phyloP scores from a whole-genome alignment of 2,113 vertebrate species.

The Vombatus ursinus region DNA sequence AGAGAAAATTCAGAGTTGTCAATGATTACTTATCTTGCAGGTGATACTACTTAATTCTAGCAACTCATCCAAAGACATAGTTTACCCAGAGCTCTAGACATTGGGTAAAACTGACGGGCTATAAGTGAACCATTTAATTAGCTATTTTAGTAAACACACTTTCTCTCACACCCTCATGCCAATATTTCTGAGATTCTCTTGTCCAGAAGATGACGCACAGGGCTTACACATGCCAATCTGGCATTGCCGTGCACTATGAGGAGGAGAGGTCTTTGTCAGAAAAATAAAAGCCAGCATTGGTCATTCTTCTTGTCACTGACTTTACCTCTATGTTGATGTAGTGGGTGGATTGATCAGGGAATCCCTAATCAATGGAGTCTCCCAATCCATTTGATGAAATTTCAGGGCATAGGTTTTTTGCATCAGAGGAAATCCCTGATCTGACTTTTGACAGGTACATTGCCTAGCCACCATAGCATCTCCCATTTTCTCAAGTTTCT shows the following conservation, averaged over 20 bases:
- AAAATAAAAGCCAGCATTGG: neutral
- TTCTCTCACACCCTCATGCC: slow-evolving; percentile 11
- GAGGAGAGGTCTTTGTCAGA: neutral
- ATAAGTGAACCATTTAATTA: slow-evolving; percentile 30
- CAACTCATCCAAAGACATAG: slow-evolving; percentile 4
- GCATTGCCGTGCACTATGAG: neutral
- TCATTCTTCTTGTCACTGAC: neutral
- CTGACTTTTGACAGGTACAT: neutral
- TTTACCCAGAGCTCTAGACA: slow-evolving; percentile 38
- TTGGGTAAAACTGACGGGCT: slow-evolving; percentile 49
- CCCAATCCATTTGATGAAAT: neutral
- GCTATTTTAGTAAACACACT: slow-evolving; percentile 45
- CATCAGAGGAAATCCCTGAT: neutral
- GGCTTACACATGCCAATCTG: slow-evolving; percentile 24
- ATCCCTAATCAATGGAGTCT: neutral
- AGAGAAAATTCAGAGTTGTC: slow-evolving; percentile 49
- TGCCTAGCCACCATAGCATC: neutral
- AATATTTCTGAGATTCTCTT: slow-evolving; percentile 23
- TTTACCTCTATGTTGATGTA: neutral
- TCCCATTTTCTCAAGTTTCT: neutral
- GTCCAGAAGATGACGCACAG: neutral
- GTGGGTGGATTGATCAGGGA: neutral
- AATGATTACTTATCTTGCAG: slow-evolving; percentile 47
- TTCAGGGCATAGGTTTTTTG: neutral
- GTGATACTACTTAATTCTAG: slow-evolving; percentile 47